Evolutionary conservation across 1,140 invertebrate genomes (phyloP).

Genomic region (Aradophagus sp.): DNA sequence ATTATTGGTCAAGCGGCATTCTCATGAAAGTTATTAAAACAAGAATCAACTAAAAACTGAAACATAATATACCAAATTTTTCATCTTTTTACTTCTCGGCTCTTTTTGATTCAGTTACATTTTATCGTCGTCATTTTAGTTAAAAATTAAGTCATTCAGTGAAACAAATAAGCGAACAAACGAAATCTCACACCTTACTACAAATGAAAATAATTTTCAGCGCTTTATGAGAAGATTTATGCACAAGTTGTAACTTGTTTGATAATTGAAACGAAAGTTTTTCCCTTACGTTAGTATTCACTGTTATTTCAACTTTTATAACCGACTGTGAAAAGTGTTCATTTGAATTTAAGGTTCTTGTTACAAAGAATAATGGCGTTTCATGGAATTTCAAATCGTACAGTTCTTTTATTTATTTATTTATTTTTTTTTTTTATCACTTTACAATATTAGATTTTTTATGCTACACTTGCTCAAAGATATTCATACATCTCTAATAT

Average conservation of each 20-base stretch:
- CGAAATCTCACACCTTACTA: slow-evolving; percentile 43
- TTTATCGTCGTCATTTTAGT: too few relatives aligned
- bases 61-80: too few relatives aligned
- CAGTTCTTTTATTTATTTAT: slow-evolving; percentile 32
- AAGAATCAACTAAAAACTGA: too few relatives aligned
- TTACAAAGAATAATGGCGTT: slow-evolving; percentile 50
- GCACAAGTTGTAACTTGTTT: slow-evolving; percentile 54
- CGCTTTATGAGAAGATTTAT: slow-evolving; percentile 52
- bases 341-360: slow-evolving; percentile 56
- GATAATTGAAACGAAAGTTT: slow-evolving; percentile 56
- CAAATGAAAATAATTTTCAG: slow-evolving; percentile 51
- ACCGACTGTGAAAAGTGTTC: slow-evolving; percentile 54
- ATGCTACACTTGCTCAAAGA: slow-evolving; percentile 11
- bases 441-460: slow-evolving; percentile 28
- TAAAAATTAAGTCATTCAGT: slow-evolving; percentile 23
- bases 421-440: slow-evolving; percentile 30
- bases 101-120: too few relatives aligned
- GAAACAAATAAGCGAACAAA: slow-evolving; percentile 40
- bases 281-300: slow-evolving; percentile 50
- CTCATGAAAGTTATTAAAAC: too few relatives aligned
- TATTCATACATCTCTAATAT: too few relatives aligned
- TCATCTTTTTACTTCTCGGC: too few relatives aligned
- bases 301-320: slow-evolving; percentile 58
- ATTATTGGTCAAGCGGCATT: too few relatives aligned
- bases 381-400: slow-evolving; percentile 47